Base-by-base conservation (phyloP, 2,113 vertebrate species). In the Ameiurus melas region DNA sequence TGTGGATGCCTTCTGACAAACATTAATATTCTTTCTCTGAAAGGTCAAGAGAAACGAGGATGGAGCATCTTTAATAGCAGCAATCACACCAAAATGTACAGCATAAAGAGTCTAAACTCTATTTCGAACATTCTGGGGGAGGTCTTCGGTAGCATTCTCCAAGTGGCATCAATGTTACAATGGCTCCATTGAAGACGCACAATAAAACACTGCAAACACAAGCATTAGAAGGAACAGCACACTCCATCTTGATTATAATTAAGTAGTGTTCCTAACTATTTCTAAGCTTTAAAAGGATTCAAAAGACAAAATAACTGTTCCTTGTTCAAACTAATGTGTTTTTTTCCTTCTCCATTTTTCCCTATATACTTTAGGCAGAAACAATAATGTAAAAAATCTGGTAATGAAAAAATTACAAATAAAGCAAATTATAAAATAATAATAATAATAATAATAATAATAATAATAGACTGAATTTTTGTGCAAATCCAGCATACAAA, bases 11-110 rank as follows among this genome's bases (percentile, higher is more conserved):
- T 92, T 93, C 93, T 91, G 92, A 91, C 91, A 89, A 86, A 90
- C 83, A 93, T 91, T 53, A 92, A 91, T 86, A 39, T 88, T 75
- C 39, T 62, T 93, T 86, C 90, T 90, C 92, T 62, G 86, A 87
- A 90, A 91, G 92, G 94, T 94, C 94, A 85, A 53, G 36, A 12
- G 75, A 77, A 91, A 43, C 22, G 47, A 10, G 19, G 30, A 22
- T 57, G 47, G 17, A 82, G 92, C 91, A 78, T 93, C 77, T 88
- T 33, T 89, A 83, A 91, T 90, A 96, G 96, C 97, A 97, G 97
- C 96, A 93, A 73, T 90, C 94, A 94, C 92, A 92, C 36, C 90
- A 91, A 92, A 93, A 87, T 93, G 92, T 85, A 60, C 68, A 51
- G 94, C 93, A 87, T 68, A 90, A 92, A 89, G 90, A 85, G 62